Percentiles rank a stretch among this genome's conserved stretches.
These are phyloP conservation scores for Bombus vancouverensis DNA, from an alignment of 1,140 invertebrate species.

Conservation along the genomic window DNA sequence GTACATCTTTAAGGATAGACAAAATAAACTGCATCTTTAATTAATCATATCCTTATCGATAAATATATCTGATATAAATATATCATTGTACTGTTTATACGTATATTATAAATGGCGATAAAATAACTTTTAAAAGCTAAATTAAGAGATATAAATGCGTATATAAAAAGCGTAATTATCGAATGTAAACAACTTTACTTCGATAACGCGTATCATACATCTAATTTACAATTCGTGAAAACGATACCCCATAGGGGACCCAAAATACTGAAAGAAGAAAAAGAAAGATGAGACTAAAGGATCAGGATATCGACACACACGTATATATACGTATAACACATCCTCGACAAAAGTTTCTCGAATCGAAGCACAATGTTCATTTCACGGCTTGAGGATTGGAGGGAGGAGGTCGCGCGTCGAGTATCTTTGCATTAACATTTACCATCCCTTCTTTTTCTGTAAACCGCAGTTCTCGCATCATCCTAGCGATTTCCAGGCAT, in stretches of 20 bases:
- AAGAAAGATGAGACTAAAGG: not conserved
- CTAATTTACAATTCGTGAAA: not conserved
- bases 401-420: not conserved
- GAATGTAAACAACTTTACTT: not conserved
- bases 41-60: not conserved
- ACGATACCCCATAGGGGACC: not conserved
- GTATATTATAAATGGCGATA: not conserved
- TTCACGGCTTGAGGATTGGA: not conserved
- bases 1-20: not conserved
- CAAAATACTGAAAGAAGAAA: not conserved
- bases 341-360: not conserved
- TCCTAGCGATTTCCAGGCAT: constrained; percentile 8
- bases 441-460: constrained; percentile 44
- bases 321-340: not conserved
- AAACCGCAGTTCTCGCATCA: constrained; percentile 28
- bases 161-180: not conserved
- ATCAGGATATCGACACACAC: not conserved
- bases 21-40: not conserved
- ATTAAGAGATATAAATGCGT: no score
- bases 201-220: not conserved
- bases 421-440: constrained; percentile 45
- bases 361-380: constrained; percentile 25
- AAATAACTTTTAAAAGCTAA: not conserved
- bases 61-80: not conserved
- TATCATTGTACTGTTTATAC: not conserved